These are phyloP conservation scores for Cyclophora albipunctata DNA, from an alignment of 2,888 invertebrate species.

Conservation along the genomic window DNA sequence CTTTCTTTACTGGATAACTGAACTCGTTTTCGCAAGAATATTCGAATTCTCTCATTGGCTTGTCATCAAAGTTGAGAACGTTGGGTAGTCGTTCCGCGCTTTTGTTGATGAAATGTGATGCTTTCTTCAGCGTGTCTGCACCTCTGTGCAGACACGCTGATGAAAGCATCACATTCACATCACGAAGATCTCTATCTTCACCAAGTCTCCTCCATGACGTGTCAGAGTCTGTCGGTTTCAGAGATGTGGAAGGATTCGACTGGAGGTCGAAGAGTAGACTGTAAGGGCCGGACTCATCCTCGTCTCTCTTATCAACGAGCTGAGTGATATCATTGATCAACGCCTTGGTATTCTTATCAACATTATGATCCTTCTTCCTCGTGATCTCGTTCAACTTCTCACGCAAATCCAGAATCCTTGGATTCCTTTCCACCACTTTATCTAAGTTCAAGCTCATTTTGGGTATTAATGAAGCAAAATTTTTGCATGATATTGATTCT, in stretches of 20 bases:
- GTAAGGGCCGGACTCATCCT: conserved; percentile 75
- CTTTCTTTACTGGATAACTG: conserved; percentile 44
- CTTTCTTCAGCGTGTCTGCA: conserved; percentile 31
- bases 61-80: conserved; percentile 63
- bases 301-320: conserved; percentile 61
- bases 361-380: conserved; percentile 57
- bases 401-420: conserved; percentile 63
- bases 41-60: conserved; percentile 66
- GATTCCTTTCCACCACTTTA: conserved; percentile 61
- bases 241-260: conserved; percentile 51
- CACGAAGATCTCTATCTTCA: too few species aligned
- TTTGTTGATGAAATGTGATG: conserved; percentile 37
- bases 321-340: conserved; percentile 63
- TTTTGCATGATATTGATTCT: conserved; percentile 49
- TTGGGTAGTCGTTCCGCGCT: conserved; percentile 58
- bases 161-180: too few species aligned
- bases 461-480: conserved; percentile 58
- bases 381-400: conserved; percentile 66
- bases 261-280: conserved; percentile 75
- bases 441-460: conserved; percentile 64
- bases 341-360: conserved; percentile 60
- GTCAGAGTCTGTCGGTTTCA: conserved; percentile 34
- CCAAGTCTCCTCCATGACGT: conserved; percentile 31
- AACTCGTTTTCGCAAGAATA: conserved; percentile 65
- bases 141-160: too few species aligned